phyloP scores from a whole-genome alignment of 2,888 invertebrate genomes.

The Smittia sp. region DNA sequence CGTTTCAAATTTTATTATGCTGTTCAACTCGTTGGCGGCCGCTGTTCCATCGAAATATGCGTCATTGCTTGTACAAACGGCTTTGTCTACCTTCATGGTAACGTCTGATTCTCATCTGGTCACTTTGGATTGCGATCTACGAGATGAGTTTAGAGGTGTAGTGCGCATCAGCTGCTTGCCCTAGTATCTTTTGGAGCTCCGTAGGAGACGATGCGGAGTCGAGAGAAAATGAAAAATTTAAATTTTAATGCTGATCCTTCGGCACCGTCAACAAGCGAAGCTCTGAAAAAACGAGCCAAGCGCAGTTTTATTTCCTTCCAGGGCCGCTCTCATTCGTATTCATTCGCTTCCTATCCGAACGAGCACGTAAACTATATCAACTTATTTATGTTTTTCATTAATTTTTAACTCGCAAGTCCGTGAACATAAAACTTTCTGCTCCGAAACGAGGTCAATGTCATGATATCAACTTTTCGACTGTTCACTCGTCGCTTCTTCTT shows the following conservation, averaged over 20 bases:
- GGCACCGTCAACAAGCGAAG: background rate
- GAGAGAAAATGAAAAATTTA: constrained; percentile 36
- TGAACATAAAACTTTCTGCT: too few species aligned
- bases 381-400: too few species aligned
- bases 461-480: too few species aligned
- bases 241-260: constrained; percentile 22
- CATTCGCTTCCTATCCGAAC: too few species aligned
- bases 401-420: background rate
- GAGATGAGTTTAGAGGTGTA: too few species aligned
- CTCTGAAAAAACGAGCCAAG: background rate
- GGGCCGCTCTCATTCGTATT: background rate
- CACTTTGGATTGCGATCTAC: background rate
- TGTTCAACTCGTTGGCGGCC: constrained; percentile 49
- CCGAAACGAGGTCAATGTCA: constrained; percentile 26
- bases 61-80: constrained; percentile 52
- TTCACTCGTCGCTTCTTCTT: too few species aligned
- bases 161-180: too few species aligned
- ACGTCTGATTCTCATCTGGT: constrained; percentile 13
- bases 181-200: too few species aligned
- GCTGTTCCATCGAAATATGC: constrained; percentile 10
- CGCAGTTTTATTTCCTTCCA: background rate
- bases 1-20: constrained; percentile 53
- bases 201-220: background rate
- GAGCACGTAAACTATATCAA: too few species aligned
- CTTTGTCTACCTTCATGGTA: constrained; percentile 49